Evolutionary conservation across 2,888 invertebrate genomes (phyloP).

Genomic region (Saturnia pavonia): DNA sequence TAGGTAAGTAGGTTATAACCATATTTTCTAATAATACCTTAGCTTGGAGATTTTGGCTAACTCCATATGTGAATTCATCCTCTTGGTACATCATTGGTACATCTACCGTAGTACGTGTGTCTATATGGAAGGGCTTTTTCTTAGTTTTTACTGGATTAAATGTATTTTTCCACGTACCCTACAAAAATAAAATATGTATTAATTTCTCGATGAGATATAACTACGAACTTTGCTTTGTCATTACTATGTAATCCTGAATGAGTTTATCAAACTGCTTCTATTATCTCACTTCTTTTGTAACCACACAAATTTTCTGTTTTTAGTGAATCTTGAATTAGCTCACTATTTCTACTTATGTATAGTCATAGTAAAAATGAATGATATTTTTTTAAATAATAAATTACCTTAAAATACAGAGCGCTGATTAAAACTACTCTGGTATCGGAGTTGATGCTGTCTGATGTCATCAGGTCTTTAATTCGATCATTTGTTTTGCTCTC

Average conservation of each 20-base stretch:
- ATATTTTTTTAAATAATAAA: neutral
- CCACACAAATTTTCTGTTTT: no score
- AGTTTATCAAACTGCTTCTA: no score
- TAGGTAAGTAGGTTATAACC: no score
- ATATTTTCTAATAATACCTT: slow-evolving; percentile 51
- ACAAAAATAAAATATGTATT: slow-evolving; percentile 16
- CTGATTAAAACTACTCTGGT: slow-evolving; percentile 90
- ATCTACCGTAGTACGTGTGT: slow-evolving; percentile 75
- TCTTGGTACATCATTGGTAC: slow-evolving; percentile 88
- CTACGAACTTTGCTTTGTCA: slow-evolving; percentile 8
- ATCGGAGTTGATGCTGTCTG: slow-evolving; percentile 74
- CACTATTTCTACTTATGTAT: no score
- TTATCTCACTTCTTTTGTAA: no score
- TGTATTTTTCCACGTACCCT: slow-evolving; percentile 86
- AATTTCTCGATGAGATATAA: neutral
- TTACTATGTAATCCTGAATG: slow-evolving; percentile 6
- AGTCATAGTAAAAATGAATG: no score
- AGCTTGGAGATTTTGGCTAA: slow-evolving; percentile 54
- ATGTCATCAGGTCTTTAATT: slow-evolving; percentile 88
- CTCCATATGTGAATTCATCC: slow-evolving; percentile 67
- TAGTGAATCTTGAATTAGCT: no score
- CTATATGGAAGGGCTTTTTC: slow-evolving; percentile 84
- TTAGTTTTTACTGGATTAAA: slow-evolving; percentile 83
- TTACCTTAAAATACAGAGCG: slow-evolving; percentile 93
- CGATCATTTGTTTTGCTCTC: slow-evolving; percentile 89